A percentile compares a stretch with the other conserved stretches of the same genome.
phyloP scores from a whole-genome alignment of 2,797 vertebrate species.

The Schizopygopsis malacanthus region DNA sequence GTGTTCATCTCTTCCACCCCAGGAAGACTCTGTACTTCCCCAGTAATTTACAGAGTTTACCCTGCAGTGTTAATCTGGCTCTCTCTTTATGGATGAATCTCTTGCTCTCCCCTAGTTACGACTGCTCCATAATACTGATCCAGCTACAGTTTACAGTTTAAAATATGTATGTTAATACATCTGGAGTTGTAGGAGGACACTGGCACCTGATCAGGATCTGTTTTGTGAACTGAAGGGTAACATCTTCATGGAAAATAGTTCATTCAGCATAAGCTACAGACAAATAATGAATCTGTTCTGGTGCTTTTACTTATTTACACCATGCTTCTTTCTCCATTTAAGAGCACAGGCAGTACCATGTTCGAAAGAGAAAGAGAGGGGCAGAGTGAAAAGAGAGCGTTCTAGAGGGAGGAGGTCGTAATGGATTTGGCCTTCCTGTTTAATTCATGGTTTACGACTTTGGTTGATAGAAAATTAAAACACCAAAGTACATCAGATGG shows the following conservation, averaged over 20 bases:
- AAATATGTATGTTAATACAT: conserved; percentile 51
- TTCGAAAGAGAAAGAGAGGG: background rate
- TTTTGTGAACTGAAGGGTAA: conserved; percentile 19
- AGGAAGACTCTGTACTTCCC: conserved; percentile 42
- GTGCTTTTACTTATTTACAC: conserved; percentile 46
- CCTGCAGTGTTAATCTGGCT: conserved; percentile 58
- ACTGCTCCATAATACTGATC: conserved; percentile 53
- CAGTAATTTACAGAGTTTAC: conserved; percentile 59
- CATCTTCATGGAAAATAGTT: conserved; percentile 27
- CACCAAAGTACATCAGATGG: conserved; percentile 62
- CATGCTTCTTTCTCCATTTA: conserved; percentile 65
- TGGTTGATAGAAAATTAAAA: conserved; percentile 67
- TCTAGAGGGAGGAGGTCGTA: conserved; percentile 58
- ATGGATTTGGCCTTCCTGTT: conserved; percentile 76
- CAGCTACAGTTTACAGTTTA: conserved; percentile 33
- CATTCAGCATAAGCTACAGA: conserved; percentile 64
- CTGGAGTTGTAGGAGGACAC: conserved; percentile 41
- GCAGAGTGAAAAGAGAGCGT: conserved; percentile 1
- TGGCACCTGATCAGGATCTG: background rate
- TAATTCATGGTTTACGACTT: conserved; percentile 77
- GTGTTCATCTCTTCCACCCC: conserved; percentile 35
- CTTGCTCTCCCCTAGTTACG: conserved; percentile 48
- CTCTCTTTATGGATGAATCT: conserved; percentile 58
- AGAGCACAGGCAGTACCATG: conserved; percentile 67
- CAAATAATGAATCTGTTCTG: conserved; percentile 69